Conservation (phyloP, 2,113 vertebrate species). For the Xenopus tropicalis region UCB_Xtro_10.0 CM004444.2:81418501-81419000, state of each 20-base stretch:
- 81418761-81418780: neutral
- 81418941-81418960: too few species aligned
- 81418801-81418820: slow-evolving; percentile 1
- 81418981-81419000: too few species aligned
- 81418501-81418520: neutral
- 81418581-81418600: slow-evolving; percentile 18
- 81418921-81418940: too few species aligned
- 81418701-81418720: slow-evolving; percentile 4
- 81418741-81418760: neutral
- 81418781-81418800: neutral
- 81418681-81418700: neutral
- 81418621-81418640: slow-evolving; percentile 4
- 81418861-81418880: too few species aligned
- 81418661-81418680: slow-evolving; percentile 25
- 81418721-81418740: neutral
- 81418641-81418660: neutral
- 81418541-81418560: neutral
- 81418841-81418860: too few species aligned
- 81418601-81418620: neutral
- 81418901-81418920: too few species aligned
- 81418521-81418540: neutral
- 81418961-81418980: too few species aligned
- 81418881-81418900: too few species aligned
- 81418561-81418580: slow-evolving; percentile 1
- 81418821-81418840: too few species aligned